Evolutionary conservation across 2,797 vertebrate genomes (phyloP), one percentile per base, ranked within the genome.

Genomic region (Pelobates cultripes): DNA sequence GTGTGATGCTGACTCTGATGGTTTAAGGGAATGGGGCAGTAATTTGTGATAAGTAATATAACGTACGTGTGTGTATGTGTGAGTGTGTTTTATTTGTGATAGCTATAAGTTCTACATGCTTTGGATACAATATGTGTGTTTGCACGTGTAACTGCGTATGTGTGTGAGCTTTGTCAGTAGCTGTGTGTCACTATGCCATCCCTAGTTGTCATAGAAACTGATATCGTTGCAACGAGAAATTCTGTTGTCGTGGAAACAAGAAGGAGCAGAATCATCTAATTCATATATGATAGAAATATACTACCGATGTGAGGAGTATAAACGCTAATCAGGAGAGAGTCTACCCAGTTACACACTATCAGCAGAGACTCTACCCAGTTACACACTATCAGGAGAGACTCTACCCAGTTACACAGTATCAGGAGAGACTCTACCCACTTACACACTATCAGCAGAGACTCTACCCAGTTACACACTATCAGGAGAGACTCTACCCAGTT

Each of bases 141-240:
- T 17, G 7, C 61, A 28, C 28, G 61, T 28, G 61, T 64, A 17
- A 28, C 61, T 17, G 17, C 12, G 70, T 66, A n/a, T 42, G 2
- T 43, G n/a, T 41, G 61, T 79, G 69, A 61, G 57, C 43, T 53
- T 4, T 53, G 43, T 70, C 45, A 7, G 55, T 4, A 12, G 14
- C 41, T 42, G 70, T 14, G 63, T 79, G 77, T 79, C 78, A 73
- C 14, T 47, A 10, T 77, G 74, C 45, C 28, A 55, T 28, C 41
- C 55, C 68, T 4, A 28, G 68, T 75, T 63, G 60, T 57, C 60
- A 71, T 82, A 67, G 80, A 17, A 82, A 82, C 74, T 67, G 80
- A 70, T 51, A n/a, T 28, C 44, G 80, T 77, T 77, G 73, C 73
- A 76, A 77, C 5, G 57, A 76, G 73, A 71, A n/a, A 71, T 71